Evolutionary conservation across 2,113 vertebrate genomes (phyloP), one percentile per base, ranked within the genome.

Genomic region (Stigmatopora nigra): DNA sequence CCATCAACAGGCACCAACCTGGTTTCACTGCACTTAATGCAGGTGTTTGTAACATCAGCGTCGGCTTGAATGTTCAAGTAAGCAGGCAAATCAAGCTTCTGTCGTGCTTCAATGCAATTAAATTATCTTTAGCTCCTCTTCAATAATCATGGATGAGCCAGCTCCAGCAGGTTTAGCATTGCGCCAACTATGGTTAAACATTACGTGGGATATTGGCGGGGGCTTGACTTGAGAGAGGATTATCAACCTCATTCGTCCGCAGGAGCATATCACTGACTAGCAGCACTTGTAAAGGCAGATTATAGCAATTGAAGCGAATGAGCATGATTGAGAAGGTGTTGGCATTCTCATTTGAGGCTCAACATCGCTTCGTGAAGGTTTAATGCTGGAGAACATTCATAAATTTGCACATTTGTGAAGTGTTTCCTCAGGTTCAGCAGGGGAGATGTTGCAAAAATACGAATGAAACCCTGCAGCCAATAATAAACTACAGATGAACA

Each of bases 241-340:
- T 46, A 48, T 60, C 20, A 61, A 75, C 36, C 70, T 45, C n/a
- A 67, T 69, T 68, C 11, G 14, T 61, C 45, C 4, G 8, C 22
- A 62, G 45, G 45, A 62, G 44, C 65, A 67, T 76, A 67, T 76
- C 51, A 58, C 73, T 76, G 57, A 73, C 57, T 63, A 70, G 47
- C 68, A 64, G 72, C 61, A 38, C 66, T 62, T 64, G 10, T 65
- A 64, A 73, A 67, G 64, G 52, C 63, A 57, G 36, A 64, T 69
- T 67, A 56, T 22, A 56, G 35, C 55, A 15, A 61, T 61, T 48
- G 19, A n/a, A 44, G 67, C 14, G 61, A 56, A 63, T 1, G 36
- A 61, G 71, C 61, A 61, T 62, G 64, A 65, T 69, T 61, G 71
- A 75, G 68, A 13, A 58, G 62, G 41, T 64, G 67, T 60, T 70